Evolutionary conservation across 2,888 invertebrate genomes (phyloP).

Genomic region (Agrochola circellaris): DNA sequence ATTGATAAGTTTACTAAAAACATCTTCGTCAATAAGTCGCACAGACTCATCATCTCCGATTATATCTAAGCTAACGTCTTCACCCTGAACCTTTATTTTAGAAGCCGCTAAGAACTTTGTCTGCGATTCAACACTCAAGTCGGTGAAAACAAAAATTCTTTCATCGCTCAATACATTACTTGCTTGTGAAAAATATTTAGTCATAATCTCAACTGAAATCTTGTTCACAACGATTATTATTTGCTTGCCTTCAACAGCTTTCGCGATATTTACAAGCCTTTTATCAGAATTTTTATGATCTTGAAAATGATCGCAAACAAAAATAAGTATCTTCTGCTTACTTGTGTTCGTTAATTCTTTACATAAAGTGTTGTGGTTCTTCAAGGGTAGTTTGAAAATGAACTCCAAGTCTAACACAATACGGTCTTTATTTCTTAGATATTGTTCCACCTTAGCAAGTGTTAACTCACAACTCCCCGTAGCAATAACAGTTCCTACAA

Average conservation of each 20-base stretch:
- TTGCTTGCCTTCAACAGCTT: conserved; percentile 21
- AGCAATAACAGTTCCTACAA: conserved; percentile 5
- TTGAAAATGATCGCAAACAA: conserved; percentile 16
- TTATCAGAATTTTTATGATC: neutral
- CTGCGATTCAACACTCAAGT: conserved; percentile 37
- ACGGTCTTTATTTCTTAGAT: conserved; percentile 7
- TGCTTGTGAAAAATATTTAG: conserved; percentile 13
- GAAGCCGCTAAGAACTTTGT: conserved; percentile 22
- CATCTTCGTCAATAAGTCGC: conserved; percentile 24
- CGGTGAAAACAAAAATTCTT: conserved; percentile 21
- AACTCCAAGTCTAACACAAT: conserved; percentile 26
- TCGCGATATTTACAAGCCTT: conserved; percentile 14
- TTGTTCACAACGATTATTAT: conserved; percentile 22
- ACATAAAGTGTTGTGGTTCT: conserved; percentile 21
- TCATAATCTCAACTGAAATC: neutral
- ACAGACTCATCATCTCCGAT: conserved; percentile 32
- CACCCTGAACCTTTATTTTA: conserved; percentile 47
- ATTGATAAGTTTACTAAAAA: conserved; percentile 33
- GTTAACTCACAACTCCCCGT: conserved; percentile 16
- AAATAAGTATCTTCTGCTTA: conserved; percentile 17
- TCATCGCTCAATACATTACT: conserved; percentile 12
- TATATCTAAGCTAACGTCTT: conserved; percentile 33
- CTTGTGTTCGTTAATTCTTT: conserved; percentile 14
- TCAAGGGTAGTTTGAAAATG: conserved; percentile 24
- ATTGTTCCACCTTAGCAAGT: conserved; percentile 31